Evolutionary conservation across 2,797 vertebrate species (phyloP).

Genomic region (Notolepis coatsorum): DNA sequence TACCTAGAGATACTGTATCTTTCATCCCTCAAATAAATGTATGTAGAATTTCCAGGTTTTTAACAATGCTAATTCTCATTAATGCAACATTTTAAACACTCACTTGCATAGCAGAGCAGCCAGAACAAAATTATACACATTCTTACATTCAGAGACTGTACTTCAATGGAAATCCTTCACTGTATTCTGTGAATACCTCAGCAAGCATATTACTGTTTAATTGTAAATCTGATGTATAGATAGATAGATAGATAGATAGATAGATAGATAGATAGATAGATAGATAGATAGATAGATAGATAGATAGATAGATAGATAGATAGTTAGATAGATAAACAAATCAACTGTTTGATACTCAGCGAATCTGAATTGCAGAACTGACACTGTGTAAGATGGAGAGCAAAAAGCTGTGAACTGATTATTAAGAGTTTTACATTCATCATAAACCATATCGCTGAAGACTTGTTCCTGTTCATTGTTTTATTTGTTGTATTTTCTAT

Average conservation of each 20-base stretch:
- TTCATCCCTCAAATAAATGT: constrained; percentile 42
- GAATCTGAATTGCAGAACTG: constrained; percentile 88
- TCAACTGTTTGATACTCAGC: constrained; percentile 75
- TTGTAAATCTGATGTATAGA: constrained; percentile 70
- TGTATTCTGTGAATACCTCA: constrained; percentile 90
- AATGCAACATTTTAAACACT: constrained; percentile 56
- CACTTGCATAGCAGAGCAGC: constrained; percentile 68
- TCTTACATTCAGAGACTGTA: constrained; percentile 70
- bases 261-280: constrained; percentile 50
- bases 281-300: constrained; percentile 66
- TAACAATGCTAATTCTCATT: constrained; percentile 27
- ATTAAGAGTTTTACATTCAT: constrained; percentile 70
- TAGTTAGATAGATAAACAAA: constrained; percentile 70
- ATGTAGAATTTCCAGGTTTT: constrained; percentile 23
- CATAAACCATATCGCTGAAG: constrained; percentile 64
- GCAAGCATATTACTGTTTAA: constrained; percentile 75
- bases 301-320: constrained; percentile 46
- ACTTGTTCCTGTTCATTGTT: constrained; percentile 74
- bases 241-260: constrained; percentile 63
- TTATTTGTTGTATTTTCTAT: constrained; percentile 80
- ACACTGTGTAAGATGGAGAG: constrained; percentile 93
- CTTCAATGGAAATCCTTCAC: constrained; percentile 74
- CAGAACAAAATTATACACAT: constrained; percentile 46
- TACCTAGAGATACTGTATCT: constrained; percentile 12
- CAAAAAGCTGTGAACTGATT: constrained; percentile 84